phyloP scores from a whole-genome alignment of 64 coral and sea anemone genomes.

The Astreopora myriophthalma region DNA sequence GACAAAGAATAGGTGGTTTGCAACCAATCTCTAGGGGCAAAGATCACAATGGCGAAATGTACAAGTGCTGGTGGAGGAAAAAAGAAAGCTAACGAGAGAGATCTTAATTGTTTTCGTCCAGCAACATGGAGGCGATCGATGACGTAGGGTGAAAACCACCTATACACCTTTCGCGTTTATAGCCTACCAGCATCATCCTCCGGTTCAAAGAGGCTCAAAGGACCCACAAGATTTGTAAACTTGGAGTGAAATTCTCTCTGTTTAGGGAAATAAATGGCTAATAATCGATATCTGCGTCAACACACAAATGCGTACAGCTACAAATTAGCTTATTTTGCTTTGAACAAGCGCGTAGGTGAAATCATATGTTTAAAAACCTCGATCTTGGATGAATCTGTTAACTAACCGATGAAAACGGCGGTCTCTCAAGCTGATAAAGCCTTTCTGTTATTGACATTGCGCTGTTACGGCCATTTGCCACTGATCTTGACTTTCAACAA shows the following conservation, averaged over 20 bases:
- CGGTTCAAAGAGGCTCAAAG: constrained; percentile 81
- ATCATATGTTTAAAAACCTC: too few species aligned
- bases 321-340: neutral
- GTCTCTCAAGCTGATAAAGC: constrained; percentile 84
- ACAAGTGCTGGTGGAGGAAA: too few species aligned
- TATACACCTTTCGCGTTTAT: neutral
- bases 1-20: too few species aligned
- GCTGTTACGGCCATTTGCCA: neutral
- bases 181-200: constrained; percentile 73
- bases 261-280: neutral
- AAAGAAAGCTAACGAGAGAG: too few species aligned
- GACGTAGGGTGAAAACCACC: too few species aligned
- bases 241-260: constrained; percentile 88
- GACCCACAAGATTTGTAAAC: constrained; percentile 79
- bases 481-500: neutral
- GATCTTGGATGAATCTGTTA: neutral
- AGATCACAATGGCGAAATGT: too few species aligned
- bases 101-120: too few species aligned
- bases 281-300: too few species aligned
- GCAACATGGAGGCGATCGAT: too few species aligned
- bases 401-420: constrained; percentile 86
- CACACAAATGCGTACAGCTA: too few species aligned
- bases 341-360: neutral
- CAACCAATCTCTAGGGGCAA: too few species aligned
- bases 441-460: constrained; percentile 31